phyloP scores from a whole-genome alignment of 1,140 invertebrate genomes.

The Popillia japonica region DNA sequence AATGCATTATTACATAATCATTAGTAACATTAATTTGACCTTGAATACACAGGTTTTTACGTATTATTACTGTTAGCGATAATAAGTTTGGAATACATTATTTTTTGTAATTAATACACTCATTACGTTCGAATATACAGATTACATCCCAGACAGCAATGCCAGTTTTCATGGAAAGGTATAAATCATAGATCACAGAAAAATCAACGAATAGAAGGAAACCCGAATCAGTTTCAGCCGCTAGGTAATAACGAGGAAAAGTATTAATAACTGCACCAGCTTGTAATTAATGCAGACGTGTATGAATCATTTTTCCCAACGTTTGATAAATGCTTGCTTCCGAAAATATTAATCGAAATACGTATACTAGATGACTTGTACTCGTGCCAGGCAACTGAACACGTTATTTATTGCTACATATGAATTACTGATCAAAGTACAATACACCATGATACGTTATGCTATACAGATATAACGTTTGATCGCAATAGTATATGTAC shows the following conservation, averaged over 20 bases:
- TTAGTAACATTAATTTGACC: no score
- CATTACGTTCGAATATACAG: no score
- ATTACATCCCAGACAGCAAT: neutral
- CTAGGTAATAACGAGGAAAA: constrained; percentile 39
- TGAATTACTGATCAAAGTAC: constrained; percentile 42
- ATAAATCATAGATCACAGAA: neutral
- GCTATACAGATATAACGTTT: neutral
- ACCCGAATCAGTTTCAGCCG: neutral
- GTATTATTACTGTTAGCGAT: no score
- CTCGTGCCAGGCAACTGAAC: constrained; percentile 43
- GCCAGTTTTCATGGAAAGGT: neutral
- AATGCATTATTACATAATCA: no score
- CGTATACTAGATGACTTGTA: constrained; percentile 49
- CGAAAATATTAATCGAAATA: constrained; percentile 52
- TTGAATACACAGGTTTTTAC: no score
- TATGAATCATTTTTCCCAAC: constrained; percentile 45
- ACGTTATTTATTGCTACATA: constrained; percentile 47
- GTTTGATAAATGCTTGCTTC: constrained; percentile 50
- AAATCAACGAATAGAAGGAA: constrained; percentile 11
- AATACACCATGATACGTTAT: neutral
- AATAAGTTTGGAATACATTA: no score
- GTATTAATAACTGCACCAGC: constrained; percentile 46
- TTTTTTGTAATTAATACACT: no score
- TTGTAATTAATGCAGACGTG: constrained; percentile 46
- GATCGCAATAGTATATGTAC: constrained; percentile 16